Base-by-base conservation (phyloP, 2,888 invertebrate genomes). In the Sicus ferrugineus region DNA sequence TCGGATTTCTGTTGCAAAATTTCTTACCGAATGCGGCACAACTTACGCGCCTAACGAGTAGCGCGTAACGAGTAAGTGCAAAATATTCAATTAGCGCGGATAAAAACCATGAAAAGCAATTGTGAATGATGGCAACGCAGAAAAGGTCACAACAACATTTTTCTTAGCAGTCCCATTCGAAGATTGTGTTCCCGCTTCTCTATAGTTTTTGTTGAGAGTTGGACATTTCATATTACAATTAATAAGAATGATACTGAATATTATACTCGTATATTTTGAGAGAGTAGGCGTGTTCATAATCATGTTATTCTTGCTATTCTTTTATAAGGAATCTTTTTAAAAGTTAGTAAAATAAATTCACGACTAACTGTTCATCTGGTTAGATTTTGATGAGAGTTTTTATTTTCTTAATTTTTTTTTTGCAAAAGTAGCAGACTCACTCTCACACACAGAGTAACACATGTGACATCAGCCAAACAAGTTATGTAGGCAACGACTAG, bases 11-110 rank as follows among this genome's bases (percentile, higher is more conserved):
- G 74, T 79, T 78, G 78, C 78, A 75, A 77, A 78, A 78, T 76
- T n/a, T n/a, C n/a, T n/a, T 75, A 75, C 69, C 75, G 75, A 75
- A 76, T 77, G n/a, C 77, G 76, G 74, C 75, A 73, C 74, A 73
- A 72, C 73, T 77, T 67, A 74, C 69, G 70, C 72, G 70, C 68
- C 67, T 31, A 31, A 30, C 61, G 54, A 58, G 48, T 65, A 52
- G 34, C 62, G 61, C 56, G 56, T 67, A 68, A 68, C 74, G 62
- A 67, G 68, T 72, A 73, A 72, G 74, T 72, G 68, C 69, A 73
- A 70, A 71, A 70, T 69, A 72, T 74, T 68, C 72, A 74, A 74
- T 74, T 73, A 74, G 71, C 50, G 11, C 38, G 34, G 48, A 58
- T 11, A 64, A 61, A 68, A 59, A 64, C 68, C 64, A 59, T 68